Percentiles rank a stretch among this genome's conserved stretches.
These are phyloP conservation scores for Morpho deidamia DNA, from an alignment of 2,888 invertebrate species.

Conservation along the genomic window DNA sequence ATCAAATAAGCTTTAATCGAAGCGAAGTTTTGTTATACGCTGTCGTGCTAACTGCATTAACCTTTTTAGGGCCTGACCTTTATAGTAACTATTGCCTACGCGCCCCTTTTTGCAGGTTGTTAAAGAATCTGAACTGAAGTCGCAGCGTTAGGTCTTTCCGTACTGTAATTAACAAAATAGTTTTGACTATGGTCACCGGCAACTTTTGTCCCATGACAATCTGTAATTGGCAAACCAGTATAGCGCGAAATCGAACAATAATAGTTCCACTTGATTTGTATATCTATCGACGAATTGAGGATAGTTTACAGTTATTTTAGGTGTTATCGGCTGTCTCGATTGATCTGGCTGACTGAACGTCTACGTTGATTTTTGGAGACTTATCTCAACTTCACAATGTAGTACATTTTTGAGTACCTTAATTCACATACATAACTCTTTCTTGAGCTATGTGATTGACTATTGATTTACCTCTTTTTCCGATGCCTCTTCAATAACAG, in stretches of 20 bases:
- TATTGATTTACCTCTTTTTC: too few relatives aligned
- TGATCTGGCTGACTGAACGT: too few relatives aligned
- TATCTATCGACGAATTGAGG: too few relatives aligned
- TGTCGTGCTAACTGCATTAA: slow-evolving; percentile 61
- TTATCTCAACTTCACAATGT: too few relatives aligned
- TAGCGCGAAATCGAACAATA: slow-evolving; percentile 20
- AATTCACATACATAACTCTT: too few relatives aligned
- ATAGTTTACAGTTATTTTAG: too few relatives aligned
- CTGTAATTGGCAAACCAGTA: slow-evolving; percentile 15
- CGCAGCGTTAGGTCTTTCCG: slow-evolving; percentile 97
- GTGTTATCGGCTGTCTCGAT: too few relatives aligned
- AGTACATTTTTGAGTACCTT: too few relatives aligned
- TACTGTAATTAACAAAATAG: slow-evolving; percentile 85
- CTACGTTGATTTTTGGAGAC: too few relatives aligned
- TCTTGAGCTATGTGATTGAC: too few relatives aligned
- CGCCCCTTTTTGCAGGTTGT: slow-evolving; percentile 92
- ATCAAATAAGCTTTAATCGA: slow-evolving; percentile 56
- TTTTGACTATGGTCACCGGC: slow-evolving; percentile 45
- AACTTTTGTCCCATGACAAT: slow-evolving; percentile 21
- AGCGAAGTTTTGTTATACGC: slow-evolving; percentile 67
- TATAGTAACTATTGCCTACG: slow-evolving; percentile 85
- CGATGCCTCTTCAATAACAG: too few relatives aligned
- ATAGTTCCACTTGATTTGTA: too few relatives aligned
- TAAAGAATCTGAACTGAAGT: slow-evolving; percentile 97
- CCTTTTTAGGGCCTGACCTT: slow-evolving; percentile 60